Conservation (phyloP, 2,888 invertebrate species). For the Leptopterna dolabrata region DNA sequence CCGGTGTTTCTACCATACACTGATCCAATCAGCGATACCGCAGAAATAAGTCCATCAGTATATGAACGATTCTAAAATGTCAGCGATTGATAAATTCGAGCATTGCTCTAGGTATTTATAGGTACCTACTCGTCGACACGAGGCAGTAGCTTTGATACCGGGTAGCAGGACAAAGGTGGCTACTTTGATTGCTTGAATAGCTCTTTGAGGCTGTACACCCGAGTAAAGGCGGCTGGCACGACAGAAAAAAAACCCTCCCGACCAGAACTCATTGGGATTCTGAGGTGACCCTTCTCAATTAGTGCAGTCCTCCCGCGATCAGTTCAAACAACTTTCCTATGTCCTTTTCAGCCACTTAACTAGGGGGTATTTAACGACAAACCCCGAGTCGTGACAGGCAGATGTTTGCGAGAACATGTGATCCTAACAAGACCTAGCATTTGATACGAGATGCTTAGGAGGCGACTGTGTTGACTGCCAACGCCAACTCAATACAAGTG, state of each 20-base stretch:
- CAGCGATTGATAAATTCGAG: too few species aligned
- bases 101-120: too few species aligned
- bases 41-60: too few species aligned
- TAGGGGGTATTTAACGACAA: neutral
- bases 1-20: too few species aligned
- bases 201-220: neutral
- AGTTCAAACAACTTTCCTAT: neutral
- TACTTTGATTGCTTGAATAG: neutral
- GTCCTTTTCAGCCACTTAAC: neutral
- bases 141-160: neutral
- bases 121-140: too few species aligned
- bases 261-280: neutral
- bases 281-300: conserved; percentile 3
- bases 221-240: neutral
- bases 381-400: neutral
- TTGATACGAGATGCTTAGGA: too few species aligned
- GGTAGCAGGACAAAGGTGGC: too few species aligned
- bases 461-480: too few species aligned
- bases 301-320: neutral
- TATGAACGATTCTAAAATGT: too few species aligned
- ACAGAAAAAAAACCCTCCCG: neutral
- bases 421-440: neutral
- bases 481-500: too few species aligned
- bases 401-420: neutral
- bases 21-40: too few species aligned